A percentile compares a stretch with the other conserved stretches of the same genome.
Evolutionary conservation across 1,140 invertebrate species (phyloP).

Genomic region (Tachypleus tridentatus): DNA sequence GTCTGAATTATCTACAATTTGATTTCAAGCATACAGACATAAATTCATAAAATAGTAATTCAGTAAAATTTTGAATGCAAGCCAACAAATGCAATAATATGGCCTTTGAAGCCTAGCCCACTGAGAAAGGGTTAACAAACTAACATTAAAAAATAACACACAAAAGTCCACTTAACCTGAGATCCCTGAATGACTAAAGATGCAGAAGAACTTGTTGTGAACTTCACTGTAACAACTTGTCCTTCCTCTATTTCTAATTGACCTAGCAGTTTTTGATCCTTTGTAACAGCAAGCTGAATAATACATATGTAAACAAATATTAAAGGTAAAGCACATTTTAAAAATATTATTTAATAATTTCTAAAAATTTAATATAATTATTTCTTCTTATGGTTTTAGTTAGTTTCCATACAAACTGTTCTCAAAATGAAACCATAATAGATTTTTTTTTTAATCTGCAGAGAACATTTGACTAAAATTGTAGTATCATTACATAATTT

Average conservation of each 20-base stretch:
- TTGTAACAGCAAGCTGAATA: conserved; percentile 29
- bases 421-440: too few species aligned
- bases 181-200: conserved; percentile 1
- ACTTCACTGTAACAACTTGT: conserved; percentile 26
- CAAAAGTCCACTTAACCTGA: conserved; percentile 3
- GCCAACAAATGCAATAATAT: too few species aligned
- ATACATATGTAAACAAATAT: background rate
- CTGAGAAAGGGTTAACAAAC: conserved; percentile 3
- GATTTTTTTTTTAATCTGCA: too few species aligned
- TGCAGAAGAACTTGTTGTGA: background rate
- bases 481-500: too few species aligned
- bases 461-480: too few species aligned
- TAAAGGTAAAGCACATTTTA: background rate
- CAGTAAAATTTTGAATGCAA: too few species aligned
- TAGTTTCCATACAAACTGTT: too few species aligned
- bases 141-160: conserved; percentile 3
- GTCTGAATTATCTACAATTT: too few species aligned
- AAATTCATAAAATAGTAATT: too few species aligned
- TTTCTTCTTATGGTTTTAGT: too few species aligned
- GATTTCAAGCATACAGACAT: too few species aligned
- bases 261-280: conserved; percentile 36
- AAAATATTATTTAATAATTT: background rate
- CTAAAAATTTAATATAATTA: background rate
- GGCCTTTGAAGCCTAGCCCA: too few species aligned
- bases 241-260: conserved; percentile 35